Conservation (phyloP, 2,888 invertebrate genomes). For the Drosophila paranaensis region DNA sequence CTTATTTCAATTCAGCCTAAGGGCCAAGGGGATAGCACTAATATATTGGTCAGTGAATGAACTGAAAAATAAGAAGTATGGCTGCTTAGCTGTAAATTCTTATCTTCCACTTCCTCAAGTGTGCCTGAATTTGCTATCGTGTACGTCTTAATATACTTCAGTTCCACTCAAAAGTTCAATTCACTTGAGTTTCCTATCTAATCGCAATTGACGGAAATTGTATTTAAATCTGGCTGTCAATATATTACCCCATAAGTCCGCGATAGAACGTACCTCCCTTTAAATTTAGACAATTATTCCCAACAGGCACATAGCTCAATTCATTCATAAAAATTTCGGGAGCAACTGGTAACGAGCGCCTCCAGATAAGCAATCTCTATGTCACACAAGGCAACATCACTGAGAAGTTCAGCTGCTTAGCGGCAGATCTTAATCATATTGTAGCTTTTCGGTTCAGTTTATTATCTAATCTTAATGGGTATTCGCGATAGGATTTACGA, state of each 20-base stretch:
- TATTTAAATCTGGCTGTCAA: not conserved
- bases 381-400: no score
- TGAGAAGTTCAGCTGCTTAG: no score
- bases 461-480: no score
- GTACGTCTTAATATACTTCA: slow-evolving; percentile 42
- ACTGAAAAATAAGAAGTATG: not conserved
- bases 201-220: slow-evolving; percentile 9
- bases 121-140: not conserved
- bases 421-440: no score
- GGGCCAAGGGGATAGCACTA: not conserved
- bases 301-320: not conserved
- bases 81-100: not conserved
- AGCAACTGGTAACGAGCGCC: not conserved
- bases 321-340: not conserved
- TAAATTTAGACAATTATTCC: slow-evolving; percentile 2
- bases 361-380: slow-evolving; percentile 1
- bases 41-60: not conserved
- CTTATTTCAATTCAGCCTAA: not conserved
- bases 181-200: slow-evolving; percentile 22
- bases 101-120: not conserved
- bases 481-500: no score
- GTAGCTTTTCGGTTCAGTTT: no score
- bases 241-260: not conserved
- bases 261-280: not conserved
- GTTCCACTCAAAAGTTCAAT: slow-evolving; percentile 48